Base-by-base conservation (phyloP, 2,797 vertebrate genomes). In the Cryptoprocta ferox region DNA sequence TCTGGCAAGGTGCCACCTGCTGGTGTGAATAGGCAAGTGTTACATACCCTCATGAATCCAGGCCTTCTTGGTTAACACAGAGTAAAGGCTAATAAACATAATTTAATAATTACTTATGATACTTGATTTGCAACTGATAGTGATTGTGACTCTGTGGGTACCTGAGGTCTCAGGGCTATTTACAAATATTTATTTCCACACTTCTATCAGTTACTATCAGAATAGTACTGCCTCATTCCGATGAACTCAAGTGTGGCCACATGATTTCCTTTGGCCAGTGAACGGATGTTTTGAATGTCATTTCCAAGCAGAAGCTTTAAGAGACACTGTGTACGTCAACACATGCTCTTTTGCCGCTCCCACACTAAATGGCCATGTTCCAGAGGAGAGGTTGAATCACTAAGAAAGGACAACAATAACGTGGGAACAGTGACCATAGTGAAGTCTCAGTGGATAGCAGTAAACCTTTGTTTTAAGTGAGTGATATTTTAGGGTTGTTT, bases 31-130 rank as follows among this genome's bases (percentile, higher is more conserved):
- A 89, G 32, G 9, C 32, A 63, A 87, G 42, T 2, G 3, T 86
- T 79, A 66, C 9, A 42, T 56, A 78, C 1, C 73, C 66, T 85
- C 30, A 89, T 50, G 95, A 95, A 96, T 50, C 26, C 15, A 94
- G 45, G 6, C 56, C 14, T 95, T 83, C 50, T 66, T 94, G 13
- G 6, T 93, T 71, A 94, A 13, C 79, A 48, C 18, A 83, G 28
- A 92, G 66, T 73, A 90, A 95, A 30, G 35, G 11, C 48, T 91
- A 79, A 91, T 70, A 59, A 81, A n/a, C 56, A 11, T n/a, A 68
- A 50, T 66, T 84, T 95, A 92, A 59, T 81, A 95, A 92, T 88
- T 88, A 56, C 19, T 45, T 87, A 95, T 91, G 24, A 89, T 78
- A 56, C 16, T 80, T 32, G 16, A 84, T 86, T 89, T 94, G 14